phyloP scores from a whole-genome alignment of 2,888 invertebrate species.

The Conus canariensis region DNA sequence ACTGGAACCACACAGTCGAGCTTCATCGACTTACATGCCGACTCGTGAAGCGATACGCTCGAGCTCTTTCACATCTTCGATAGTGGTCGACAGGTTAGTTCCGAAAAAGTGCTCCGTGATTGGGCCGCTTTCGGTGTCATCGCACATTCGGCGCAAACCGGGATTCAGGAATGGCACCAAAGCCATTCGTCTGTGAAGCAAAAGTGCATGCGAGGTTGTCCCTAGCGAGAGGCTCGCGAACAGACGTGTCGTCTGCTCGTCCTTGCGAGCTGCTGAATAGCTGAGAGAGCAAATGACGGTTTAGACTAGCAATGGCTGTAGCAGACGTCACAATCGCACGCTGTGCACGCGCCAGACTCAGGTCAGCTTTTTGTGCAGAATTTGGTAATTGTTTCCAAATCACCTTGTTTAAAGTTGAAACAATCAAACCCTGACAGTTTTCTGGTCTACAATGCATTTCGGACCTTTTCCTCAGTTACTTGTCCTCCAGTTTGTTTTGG shows the following conservation, averaged over 20 bases:
- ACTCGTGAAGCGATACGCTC: fast-evolving
- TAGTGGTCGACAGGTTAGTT: background rate
- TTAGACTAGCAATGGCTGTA: background rate
- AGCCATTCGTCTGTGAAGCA: background rate
- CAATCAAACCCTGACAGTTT: background rate
- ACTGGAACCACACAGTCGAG: too few relatives aligned
- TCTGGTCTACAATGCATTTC: too few relatives aligned
- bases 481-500: too few relatives aligned
- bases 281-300: background rate
- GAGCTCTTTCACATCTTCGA: background rate
- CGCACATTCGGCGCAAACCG: too few relatives aligned
- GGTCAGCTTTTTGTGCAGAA: background rate
- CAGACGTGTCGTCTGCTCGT: background rate
- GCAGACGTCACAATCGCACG: background rate
- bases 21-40: too few relatives aligned
- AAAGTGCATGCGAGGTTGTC: background rate
- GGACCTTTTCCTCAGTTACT: background rate
- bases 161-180: background rate
- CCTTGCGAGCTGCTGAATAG: background rate
- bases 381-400: background rate
- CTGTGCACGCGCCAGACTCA: background rate
- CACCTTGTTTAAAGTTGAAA: background rate
- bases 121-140: background rate
- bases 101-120: background rate
- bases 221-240: background rate